A percentile compares a stretch with the other conserved stretches of the same genome.
Conservation (phyloP, 2,888 invertebrate genomes). For the Lycia hirtaria region DNA sequence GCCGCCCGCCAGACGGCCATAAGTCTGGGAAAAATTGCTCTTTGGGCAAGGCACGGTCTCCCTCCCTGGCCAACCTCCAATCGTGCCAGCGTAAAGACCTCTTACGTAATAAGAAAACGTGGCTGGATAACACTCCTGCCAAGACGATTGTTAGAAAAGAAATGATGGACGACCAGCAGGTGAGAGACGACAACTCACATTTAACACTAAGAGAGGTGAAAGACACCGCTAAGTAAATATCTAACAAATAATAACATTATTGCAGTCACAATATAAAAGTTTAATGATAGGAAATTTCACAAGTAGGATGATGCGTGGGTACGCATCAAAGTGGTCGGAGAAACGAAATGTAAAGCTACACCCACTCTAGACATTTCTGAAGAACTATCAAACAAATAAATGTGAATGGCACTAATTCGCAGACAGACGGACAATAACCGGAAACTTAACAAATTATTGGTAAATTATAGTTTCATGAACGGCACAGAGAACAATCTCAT, state of each 20-base stretch:
- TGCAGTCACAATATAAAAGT: slow-evolving; percentile 16
- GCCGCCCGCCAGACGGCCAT: slow-evolving; percentile 63
- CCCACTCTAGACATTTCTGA: slow-evolving; percentile 39
- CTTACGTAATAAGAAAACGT: slow-evolving; percentile 47
- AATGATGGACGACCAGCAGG: slow-evolving; percentile 53
- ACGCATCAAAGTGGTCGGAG: slow-evolving; percentile 48
- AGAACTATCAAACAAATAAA: slow-evolving; percentile 36
- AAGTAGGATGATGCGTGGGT: slow-evolving; percentile 49
- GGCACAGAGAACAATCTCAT: slow-evolving; percentile 18
- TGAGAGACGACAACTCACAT: slow-evolving; percentile 41
- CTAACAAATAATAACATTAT: slow-evolving; percentile 16
- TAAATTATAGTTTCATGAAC: slow-evolving; percentile 13
- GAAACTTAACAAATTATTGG: slow-evolving; percentile 22
- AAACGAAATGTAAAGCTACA: slow-evolving; percentile 31
- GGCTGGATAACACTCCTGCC: slow-evolving; percentile 48
- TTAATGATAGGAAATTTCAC: slow-evolving; percentile 14
- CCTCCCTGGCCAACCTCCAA: slow-evolving; percentile 67
- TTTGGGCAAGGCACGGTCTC: slow-evolving; percentile 57
- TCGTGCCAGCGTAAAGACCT: slow-evolving; percentile 56
- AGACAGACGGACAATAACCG: slow-evolving; percentile 16
- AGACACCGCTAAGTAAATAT: slow-evolving; percentile 18
- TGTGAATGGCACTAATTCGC: slow-evolving; percentile 31
- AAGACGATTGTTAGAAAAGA: slow-evolving; percentile 45
- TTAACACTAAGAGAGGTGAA: slow-evolving; percentile 24
- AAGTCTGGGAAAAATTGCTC: slow-evolving; percentile 58